Percentiles rank a stretch among this genome's conserved stretches.
Evolutionary conservation across 2,113 vertebrate species (phyloP).

Genomic region (Indicator maculatus): DNA sequence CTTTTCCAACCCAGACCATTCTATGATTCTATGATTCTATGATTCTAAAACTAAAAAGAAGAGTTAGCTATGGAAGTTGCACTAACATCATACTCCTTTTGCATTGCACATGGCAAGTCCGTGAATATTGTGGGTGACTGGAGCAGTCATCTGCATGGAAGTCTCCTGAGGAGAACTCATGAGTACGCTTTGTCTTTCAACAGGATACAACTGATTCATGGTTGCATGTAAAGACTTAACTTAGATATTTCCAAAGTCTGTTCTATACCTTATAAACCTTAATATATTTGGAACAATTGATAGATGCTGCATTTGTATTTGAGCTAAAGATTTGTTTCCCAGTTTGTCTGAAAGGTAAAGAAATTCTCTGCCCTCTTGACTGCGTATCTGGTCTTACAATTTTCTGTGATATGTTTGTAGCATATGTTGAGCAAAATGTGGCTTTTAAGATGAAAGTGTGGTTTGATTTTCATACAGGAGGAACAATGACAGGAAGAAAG

Average conservation of each 20-base stretch:
- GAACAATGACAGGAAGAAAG: constrained; percentile 5
- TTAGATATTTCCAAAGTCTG: background rate
- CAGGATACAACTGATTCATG: background rate
- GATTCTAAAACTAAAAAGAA: background rate
- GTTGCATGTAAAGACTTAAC: background rate
- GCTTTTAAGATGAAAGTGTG: constrained; percentile 10
- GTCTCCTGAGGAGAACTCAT: background rate
- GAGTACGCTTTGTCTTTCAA: background rate
- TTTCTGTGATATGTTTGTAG: background rate
- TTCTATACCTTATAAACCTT: background rate
- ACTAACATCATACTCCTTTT: background rate
- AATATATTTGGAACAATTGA: background rate
- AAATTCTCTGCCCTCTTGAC: background rate
- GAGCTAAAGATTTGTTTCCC: background rate
- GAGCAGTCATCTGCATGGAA: background rate
- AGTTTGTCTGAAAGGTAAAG: background rate
- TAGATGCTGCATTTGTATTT: background rate
- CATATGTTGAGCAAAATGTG: background rate
- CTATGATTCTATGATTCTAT: no score
- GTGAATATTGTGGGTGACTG: background rate
- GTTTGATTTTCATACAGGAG: constrained; percentile 38
- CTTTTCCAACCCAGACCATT: no score
- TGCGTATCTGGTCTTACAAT: background rate
- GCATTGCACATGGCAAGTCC: background rate
- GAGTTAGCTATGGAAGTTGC: background rate